phyloP scores from a whole-genome alignment of 1,140 invertebrate genomes.

The Aphelinus certus region DNA sequence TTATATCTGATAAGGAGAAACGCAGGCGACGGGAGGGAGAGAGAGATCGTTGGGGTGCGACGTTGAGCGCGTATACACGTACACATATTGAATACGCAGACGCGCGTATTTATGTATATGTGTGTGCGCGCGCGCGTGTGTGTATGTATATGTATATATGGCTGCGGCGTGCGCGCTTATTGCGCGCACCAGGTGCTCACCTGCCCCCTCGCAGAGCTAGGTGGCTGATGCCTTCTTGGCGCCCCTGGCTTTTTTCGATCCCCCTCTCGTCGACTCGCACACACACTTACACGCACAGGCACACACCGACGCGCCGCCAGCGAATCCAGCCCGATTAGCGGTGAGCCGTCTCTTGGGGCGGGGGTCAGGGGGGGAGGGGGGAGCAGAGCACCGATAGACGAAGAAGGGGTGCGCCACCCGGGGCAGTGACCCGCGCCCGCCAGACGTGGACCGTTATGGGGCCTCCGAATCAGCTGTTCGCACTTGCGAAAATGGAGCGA shows the following conservation, averaged over 20 bases:
- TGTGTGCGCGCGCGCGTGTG: not conserved
- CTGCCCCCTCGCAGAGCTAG: slow-evolving; percentile 47
- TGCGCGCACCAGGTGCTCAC: slow-evolving; percentile 54
- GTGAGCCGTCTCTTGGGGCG: not conserved
- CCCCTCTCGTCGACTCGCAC: not conserved
- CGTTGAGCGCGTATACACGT: slow-evolving; percentile 39
- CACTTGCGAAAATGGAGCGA: slow-evolving; percentile 25
- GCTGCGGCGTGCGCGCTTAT: slow-evolving; percentile 3
- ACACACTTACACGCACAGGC: not conserved
- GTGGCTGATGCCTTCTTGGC: slow-evolving; percentile 27
- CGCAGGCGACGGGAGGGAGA: not conserved
- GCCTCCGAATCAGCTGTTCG: slow-evolving; percentile 38
- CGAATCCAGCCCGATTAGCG: slow-evolving; percentile 13
- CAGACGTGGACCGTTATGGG: slow-evolving; percentile 38
- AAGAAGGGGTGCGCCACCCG: slow-evolving; percentile 41
- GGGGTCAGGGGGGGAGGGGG: not conserved
- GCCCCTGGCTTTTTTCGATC: slow-evolving; percentile 23
- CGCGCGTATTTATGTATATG: not conserved
- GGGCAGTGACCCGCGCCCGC: slow-evolving; percentile 59
- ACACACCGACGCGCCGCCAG: not conserved
- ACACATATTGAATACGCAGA: too few species aligned
- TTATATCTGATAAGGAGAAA: too few species aligned
- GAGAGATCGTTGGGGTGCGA: slow-evolving; percentile 39
- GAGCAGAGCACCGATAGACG: not conserved
- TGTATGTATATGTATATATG: not conserved